Conservation (phyloP, 2,797 vertebrate genomes). For the Tamandua tetradactyla region DNA sequence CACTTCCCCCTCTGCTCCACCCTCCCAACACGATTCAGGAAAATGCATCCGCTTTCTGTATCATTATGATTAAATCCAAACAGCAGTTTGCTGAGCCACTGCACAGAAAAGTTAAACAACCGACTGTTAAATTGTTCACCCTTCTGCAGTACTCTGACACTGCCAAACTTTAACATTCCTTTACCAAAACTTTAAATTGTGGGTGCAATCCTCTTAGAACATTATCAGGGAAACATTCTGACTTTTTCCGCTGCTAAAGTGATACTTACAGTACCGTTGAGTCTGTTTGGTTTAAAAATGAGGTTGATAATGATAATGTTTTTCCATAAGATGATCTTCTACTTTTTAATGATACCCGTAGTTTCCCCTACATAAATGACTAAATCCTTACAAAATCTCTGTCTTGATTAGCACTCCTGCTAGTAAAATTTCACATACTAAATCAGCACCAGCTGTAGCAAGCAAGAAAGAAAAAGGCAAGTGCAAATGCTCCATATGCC, state of each 20-base stretch:
- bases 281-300: conserved; percentile 88
- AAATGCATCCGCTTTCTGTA: neutral
- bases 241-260: conserved; percentile 77
- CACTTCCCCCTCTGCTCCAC: neutral
- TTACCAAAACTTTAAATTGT: conserved; percentile 68
- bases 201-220: conserved; percentile 66
- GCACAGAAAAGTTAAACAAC: conserved; percentile 41
- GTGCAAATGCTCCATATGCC: conserved; percentile 91
- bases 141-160: conserved; percentile 19
- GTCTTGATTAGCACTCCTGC: conserved; percentile 91
- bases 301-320: conserved; percentile 87
- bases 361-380: conserved; percentile 89
- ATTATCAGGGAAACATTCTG: conserved; percentile 71
- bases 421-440: conserved; percentile 92
- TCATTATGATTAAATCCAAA: neutral
- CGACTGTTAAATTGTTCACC: conserved; percentile 25
- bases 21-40: neutral
- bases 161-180: conserved; percentile 32
- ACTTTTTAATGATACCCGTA: conserved; percentile 89
- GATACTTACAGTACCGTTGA: conserved; percentile 83
- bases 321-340: conserved; percentile 88
- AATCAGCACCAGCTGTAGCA: conserved; percentile 91
- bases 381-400: conserved; percentile 89
- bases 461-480: conserved; percentile 90
- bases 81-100: neutral